Percentiles rank a stretch among this genome's conserved stretches.
phyloP scores from a whole-genome alignment of 1,140 invertebrate species.

The Caerostris darwini region DNA sequence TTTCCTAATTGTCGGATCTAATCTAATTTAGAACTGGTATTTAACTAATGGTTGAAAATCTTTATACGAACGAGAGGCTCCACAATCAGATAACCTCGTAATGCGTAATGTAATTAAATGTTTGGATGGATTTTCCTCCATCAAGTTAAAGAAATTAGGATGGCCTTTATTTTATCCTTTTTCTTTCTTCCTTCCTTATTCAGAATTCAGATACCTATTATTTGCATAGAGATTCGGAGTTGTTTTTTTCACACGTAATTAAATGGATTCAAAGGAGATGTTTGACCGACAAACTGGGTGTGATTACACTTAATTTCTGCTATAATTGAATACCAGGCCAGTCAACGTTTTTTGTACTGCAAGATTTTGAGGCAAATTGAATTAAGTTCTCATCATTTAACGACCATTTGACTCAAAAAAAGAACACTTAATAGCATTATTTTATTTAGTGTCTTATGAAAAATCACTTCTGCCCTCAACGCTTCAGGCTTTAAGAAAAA shows the following conservation, averaged over 20 bases:
- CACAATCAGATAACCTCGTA: background rate
- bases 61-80: too few relatives aligned
- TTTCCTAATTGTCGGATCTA: background rate
- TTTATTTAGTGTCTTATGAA: conserved; percentile 35
- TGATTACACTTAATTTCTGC: background rate
- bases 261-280: background rate
- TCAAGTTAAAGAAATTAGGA: background rate
- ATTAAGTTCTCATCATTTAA: background rate
- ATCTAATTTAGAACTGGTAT: background rate
- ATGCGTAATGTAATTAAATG: background rate
- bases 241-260: conserved; percentile 9
- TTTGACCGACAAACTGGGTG: background rate
- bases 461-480: background rate
- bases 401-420: conserved; percentile 11
- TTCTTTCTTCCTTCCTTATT: too few relatives aligned
- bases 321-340: conserved; percentile 8
- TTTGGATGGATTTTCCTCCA: background rate
- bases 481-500: background rate
- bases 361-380: background rate
- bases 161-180: background rate
- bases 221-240: background rate
- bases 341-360: background rate
- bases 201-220: background rate
- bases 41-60: background rate
- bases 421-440: conserved; percentile 31